These are phyloP conservation scores for Zalophus californianus DNA, from an alignment of 2,797 vertebrate genomes.

Conservation along the genomic window DNA sequence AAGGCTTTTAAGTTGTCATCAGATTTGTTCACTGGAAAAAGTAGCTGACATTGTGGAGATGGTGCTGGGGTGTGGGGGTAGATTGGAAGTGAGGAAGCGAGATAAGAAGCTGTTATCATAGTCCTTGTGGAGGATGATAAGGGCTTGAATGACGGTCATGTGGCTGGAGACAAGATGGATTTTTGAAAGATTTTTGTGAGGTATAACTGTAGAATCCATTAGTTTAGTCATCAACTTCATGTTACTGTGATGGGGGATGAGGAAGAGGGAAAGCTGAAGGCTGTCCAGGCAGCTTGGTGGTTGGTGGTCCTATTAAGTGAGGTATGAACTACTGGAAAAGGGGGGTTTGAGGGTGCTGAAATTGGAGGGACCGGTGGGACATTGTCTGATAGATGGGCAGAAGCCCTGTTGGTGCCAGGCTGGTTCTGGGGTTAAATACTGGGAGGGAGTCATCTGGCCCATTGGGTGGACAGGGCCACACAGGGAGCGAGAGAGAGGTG, in stretches of 20 bases:
- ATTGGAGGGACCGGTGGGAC: neutral
- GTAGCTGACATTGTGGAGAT: neutral
- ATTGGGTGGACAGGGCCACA: accelerated
- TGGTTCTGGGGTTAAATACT: neutral
- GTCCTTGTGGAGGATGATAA: neutral
- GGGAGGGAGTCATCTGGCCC: neutral
- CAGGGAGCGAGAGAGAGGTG: neutral
- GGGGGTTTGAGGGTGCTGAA: neutral
- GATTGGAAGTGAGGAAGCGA: neutral
- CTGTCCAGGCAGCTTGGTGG: neutral
- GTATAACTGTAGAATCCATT: neutral
- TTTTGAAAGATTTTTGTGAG: neutral
- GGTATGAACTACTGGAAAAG: neutral
- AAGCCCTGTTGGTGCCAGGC: neutral
- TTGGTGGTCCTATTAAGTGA: neutral
- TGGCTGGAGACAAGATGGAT: neutral
- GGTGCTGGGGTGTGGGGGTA: neutral
- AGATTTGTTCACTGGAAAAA: neutral
- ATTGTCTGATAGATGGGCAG: neutral
- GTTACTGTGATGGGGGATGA: neutral
- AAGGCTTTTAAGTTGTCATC: neutral
- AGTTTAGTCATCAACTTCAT: neutral
- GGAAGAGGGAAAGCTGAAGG: neutral
- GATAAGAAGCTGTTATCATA: neutral
- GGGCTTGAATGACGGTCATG: neutral